A percentile compares a stretch with the other conserved stretches of the same genome.
phyloP scores from a whole-genome alignment of 2,888 invertebrate species.

The Schizotus pectinicornis region DNA sequence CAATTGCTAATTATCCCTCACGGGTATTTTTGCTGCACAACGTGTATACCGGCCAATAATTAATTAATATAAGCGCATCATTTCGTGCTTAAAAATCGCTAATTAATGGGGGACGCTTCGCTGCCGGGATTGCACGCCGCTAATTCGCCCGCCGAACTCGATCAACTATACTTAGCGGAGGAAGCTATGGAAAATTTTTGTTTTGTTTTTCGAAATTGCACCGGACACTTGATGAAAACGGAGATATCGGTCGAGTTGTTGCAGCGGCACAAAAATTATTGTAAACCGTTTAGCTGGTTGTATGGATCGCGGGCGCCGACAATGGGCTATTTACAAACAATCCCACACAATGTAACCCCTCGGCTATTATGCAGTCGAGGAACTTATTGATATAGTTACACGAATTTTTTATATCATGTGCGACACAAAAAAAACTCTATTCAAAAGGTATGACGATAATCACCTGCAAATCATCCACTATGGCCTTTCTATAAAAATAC shows the following conservation, averaged over 20 bases:
- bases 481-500: too few relatives aligned
- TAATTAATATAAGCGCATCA: conserved; percentile 59
- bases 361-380: conserved; percentile 15
- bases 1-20: conserved; percentile 60
- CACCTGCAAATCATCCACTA: too few relatives aligned
- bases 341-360: conserved; percentile 23
- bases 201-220: too few relatives aligned
- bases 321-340: conserved; percentile 25
- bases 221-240: too few relatives aligned
- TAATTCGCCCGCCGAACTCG: too few relatives aligned
- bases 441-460: too few relatives aligned
- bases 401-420: not conserved
- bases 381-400: conserved; percentile 6
- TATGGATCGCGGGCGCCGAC: conserved; percentile 7
- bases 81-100: conserved; percentile 58
- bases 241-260: too few relatives aligned
- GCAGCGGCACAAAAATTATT: conserved; percentile 2
- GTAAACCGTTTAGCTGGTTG: conserved; percentile 8
- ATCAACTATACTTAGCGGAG: too few relatives aligned
- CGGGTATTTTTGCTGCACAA: conserved; percentile 58
- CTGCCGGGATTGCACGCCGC: not conserved
- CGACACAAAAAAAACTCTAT: not conserved
- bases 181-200: too few relatives aligned
- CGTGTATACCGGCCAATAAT: conserved; percentile 54
- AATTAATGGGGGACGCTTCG: conserved; percentile 48